Conservation (phyloP, 2,888 invertebrate genomes). For the Pseudoips prasinana region DNA sequence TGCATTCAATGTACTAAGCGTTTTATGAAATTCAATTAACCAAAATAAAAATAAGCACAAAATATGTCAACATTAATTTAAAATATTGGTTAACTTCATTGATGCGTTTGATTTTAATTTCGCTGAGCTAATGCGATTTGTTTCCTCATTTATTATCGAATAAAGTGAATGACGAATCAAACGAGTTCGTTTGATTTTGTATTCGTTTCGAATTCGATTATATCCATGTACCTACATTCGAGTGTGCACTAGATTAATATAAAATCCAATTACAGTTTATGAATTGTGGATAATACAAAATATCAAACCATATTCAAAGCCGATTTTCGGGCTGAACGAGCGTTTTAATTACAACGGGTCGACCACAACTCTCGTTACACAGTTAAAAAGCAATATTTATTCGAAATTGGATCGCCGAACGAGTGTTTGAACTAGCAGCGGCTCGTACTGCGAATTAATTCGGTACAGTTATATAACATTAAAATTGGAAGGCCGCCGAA, state of each 20-base stretch:
- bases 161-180: too few relatives aligned
- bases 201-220: conserved; percentile 1
- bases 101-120: too few relatives aligned
- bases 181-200: too few relatives aligned
- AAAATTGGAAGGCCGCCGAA: conserved; percentile 49
- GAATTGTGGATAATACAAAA: conserved; percentile 32
- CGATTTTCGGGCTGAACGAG: conserved; percentile 34
- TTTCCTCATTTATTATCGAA: too few relatives aligned
- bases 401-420: conserved; percentile 42
- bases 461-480: conserved; percentile 57
- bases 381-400: conserved; percentile 56
- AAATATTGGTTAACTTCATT: too few relatives aligned
- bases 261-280: conserved; percentile 27
- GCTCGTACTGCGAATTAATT: conserved; percentile 48
- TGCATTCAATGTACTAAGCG: background rate
- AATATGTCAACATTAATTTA: too few relatives aligned
- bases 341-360: conserved; percentile 54
- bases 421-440: conserved; percentile 46
- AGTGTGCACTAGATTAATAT: conserved; percentile 15
- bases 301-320: conserved; percentile 31
- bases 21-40: background rate
- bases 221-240: conserved; percentile 2
- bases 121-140: too few relatives aligned
- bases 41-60: background rate
- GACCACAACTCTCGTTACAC: conserved; percentile 45